These are phyloP conservation scores for Nemapogon koenigi DNA, from an alignment of 2,888 invertebrate genomes.

Conservation along the genomic window DNA sequence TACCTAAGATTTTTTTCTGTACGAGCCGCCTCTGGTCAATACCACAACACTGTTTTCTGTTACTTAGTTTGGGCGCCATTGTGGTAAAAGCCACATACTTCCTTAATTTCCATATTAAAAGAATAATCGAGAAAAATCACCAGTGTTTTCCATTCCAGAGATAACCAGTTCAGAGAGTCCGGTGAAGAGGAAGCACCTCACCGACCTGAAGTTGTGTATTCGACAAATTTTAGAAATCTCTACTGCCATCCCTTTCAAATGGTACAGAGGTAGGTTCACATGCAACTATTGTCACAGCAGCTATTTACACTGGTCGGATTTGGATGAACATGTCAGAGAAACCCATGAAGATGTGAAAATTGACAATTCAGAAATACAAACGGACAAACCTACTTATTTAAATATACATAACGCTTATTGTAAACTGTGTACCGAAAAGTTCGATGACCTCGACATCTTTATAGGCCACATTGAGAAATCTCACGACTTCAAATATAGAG, in stretches of 20 bases:
- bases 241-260: constrained; percentile 4
- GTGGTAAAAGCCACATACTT: neutral
- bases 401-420: neutral
- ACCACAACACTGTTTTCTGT: too few species aligned
- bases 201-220: neutral
- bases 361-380: neutral
- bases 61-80: neutral
- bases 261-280: neutral
- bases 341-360: constrained; percentile 2
- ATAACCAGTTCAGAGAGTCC: neutral
- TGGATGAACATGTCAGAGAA: neutral
- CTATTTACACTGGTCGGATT: neutral
- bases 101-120: neutral
- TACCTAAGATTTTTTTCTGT: too few species aligned
- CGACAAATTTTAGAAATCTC: constrained; percentile 1
- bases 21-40: too few species aligned
- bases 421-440: neutral
- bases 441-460: neutral
- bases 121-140: too few species aligned
- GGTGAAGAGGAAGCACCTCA: neutral
- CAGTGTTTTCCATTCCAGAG: neutral
- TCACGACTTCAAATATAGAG: constrained; percentile 2
- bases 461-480: neutral
- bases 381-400: neutral
- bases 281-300: neutral